Conservation (phyloP, 2,888 invertebrate genomes). For the Drosophila hamatofila region DNA sequence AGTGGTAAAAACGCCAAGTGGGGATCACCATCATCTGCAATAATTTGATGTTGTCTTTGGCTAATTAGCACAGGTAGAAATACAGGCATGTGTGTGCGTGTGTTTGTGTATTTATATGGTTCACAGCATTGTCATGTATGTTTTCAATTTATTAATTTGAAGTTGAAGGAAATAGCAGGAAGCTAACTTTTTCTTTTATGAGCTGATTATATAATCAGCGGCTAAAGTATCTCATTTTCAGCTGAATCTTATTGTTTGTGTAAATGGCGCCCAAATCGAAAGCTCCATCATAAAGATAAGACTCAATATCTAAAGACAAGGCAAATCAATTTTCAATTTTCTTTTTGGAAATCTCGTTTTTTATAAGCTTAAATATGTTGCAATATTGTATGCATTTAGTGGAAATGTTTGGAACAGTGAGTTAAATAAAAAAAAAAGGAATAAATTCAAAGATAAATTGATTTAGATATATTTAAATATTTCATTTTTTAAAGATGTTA, state of each 20-base stretch:
- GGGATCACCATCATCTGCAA: constrained; percentile 20
- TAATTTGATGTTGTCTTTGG: constrained; percentile 9
- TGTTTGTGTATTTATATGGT: not conserved
- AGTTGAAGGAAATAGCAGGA: constrained; percentile 10
- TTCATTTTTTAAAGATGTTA: no score
- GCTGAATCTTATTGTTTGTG: constrained; percentile 1
- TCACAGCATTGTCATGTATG: constrained; percentile 14
- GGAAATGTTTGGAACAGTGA: not conserved
- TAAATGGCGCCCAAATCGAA: constrained; percentile 5
- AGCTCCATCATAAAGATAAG: not conserved
- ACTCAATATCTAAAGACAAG: not conserved
- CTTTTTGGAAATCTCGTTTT: not conserved
- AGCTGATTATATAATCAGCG: constrained; percentile 3
- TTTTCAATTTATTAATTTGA: constrained; percentile 16
- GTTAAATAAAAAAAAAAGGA: no score
- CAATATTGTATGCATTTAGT: not conserved
- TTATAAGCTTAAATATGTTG: not conserved
- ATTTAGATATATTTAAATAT: no score
- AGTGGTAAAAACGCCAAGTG: constrained; percentile 13
- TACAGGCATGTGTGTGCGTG: not conserved
- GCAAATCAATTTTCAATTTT: not conserved
- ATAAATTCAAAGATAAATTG: no score
- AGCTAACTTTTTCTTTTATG: constrained; percentile 6
- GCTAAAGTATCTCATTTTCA: constrained; percentile 7
- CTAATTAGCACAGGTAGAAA: constrained; percentile 10